Evolutionary conservation across 1,140 invertebrate genomes (phyloP).

Genomic region (Tetramorium simillimum): DNA sequence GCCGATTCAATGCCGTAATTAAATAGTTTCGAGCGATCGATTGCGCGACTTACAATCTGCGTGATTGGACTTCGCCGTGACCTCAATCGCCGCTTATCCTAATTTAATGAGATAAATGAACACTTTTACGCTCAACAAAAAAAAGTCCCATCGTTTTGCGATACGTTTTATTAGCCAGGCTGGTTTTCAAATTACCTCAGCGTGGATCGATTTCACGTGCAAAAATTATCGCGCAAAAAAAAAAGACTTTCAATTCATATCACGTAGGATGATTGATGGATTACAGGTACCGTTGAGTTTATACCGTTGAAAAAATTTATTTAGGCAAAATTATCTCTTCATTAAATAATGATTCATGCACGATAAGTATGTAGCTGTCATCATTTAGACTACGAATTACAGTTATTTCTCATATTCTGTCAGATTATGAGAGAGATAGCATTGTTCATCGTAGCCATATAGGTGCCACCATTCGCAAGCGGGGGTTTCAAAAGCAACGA

Average conservation of each 20-base stretch:
- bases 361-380: not conserved
- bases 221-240: not conserved
- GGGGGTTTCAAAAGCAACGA: constrained; percentile 9
- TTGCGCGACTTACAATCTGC: not conserved
- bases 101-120: not conserved
- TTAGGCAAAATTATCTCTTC: not conserved
- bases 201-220: not conserved
- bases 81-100: not conserved
- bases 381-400: not conserved
- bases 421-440: constrained; percentile 8
- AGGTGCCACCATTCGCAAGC: not conserved
- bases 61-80: not conserved
- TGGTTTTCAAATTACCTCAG: not conserved
- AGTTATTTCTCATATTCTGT: constrained; percentile 24
- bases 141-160: not conserved
- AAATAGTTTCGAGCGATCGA: constrained; percentile 6
- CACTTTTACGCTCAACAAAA: not conserved
- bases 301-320: not conserved
- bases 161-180: not conserved
- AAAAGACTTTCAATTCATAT: not conserved
- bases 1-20: not conserved
- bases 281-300: not conserved
- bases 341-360: constrained; percentile 6
- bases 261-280: not conserved
- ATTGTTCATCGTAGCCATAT: not conserved